These are phyloP conservation scores for Camponotus floridanus DNA, from an alignment of 1,140 invertebrate species.

Conservation along the genomic window DNA sequence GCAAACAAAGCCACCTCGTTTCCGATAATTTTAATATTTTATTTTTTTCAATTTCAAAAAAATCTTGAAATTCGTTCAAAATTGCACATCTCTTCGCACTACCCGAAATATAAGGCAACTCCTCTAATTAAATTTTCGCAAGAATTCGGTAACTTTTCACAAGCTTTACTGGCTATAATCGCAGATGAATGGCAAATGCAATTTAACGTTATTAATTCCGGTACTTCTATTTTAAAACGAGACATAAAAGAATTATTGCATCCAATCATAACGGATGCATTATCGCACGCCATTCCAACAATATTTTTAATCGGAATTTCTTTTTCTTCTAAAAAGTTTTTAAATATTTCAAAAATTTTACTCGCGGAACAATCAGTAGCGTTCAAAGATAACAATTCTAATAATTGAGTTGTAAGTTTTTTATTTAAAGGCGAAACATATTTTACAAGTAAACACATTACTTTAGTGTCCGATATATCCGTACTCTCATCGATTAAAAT, in stretches of 20 bases:
- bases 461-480: not conserved
- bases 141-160: not conserved
- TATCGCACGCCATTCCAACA: not conserved
- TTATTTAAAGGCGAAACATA: not conserved
- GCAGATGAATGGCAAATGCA: not conserved
- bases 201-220: not conserved
- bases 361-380: not conserved
- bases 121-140: no score
- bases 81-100: not conserved
- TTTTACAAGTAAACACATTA: not conserved
- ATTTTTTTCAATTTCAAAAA: not conserved
- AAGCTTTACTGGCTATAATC: not conserved
- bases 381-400: not conserved
- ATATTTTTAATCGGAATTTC: not conserved
- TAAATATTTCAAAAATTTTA: not conserved
- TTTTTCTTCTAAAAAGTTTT: not conserved
- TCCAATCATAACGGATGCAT: not conserved
- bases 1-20: conserved; percentile 22
- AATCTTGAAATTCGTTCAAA: not conserved
- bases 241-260: not conserved
- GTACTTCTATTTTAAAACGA: not conserved
- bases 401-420: not conserved
- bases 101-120: not conserved
- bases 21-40: not conserved
- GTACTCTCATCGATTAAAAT: not conserved